Percentiles rank a stretch among this genome's conserved stretches.
phyloP scores from a whole-genome alignment of 2,797 vertebrate species.

The Dendrocincla fuliginosa region DNA sequence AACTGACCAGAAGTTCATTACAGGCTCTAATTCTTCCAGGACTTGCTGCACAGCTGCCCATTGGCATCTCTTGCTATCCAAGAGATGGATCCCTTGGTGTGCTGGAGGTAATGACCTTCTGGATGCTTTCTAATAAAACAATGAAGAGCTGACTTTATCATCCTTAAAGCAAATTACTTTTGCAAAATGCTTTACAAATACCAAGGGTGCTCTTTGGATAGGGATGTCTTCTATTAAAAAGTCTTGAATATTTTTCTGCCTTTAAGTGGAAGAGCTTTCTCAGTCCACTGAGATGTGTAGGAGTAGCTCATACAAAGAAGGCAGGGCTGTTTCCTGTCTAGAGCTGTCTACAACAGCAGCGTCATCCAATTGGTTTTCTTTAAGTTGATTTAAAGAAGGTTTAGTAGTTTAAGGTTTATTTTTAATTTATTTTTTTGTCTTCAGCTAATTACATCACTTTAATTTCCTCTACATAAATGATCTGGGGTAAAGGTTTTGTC shows the following conservation, averaged over 20 bases:
- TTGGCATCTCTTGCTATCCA: not conserved
- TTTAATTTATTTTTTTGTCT: not conserved
- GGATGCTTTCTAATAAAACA: constrained; percentile 56
- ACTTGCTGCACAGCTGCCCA: not conserved
- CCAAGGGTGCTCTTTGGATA: constrained; percentile 36
- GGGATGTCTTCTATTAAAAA: constrained; percentile 34
- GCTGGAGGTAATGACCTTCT: constrained; percentile 35
- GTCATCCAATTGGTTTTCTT: not conserved
- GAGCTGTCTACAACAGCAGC: not conserved
- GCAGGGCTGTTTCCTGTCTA: not conserved
- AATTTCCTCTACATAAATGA: not conserved
- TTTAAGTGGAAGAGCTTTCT: not conserved
- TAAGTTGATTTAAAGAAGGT: not conserved
- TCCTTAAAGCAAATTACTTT: constrained; percentile 54
- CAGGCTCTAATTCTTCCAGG: constrained; percentile 30
- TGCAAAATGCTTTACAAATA: constrained; percentile 50
- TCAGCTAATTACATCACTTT: not conserved
- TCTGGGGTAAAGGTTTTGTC: not conserved
- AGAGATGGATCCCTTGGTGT: not conserved
- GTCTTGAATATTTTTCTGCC: constrained; percentile 19
- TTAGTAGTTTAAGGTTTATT: not conserved
- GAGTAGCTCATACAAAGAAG: not conserved
- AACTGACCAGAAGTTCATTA: constrained; percentile 9
- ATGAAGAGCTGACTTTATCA: constrained; percentile 40
- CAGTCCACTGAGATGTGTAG: not conserved